Base-by-base conservation (phyloP, 2,797 vertebrate genomes). In the Sebastes wilsoni region DNA sequence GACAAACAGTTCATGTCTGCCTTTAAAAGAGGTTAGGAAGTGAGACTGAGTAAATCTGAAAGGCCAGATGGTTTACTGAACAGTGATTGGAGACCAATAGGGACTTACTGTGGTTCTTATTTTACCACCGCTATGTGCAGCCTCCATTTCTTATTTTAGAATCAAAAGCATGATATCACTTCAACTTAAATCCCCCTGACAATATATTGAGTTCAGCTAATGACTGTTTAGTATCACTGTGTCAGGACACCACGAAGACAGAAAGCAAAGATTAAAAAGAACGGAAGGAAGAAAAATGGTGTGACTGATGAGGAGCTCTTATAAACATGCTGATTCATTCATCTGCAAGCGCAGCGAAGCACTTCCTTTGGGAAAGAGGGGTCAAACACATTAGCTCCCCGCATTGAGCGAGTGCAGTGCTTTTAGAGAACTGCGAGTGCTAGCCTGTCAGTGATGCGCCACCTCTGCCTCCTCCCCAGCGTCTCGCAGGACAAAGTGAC, bases 321-420 rank as follows among this genome's bases (percentile, higher is more conserved):
- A 78, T 80, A 90, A 94, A 91, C 91, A 93, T 83, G 89, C 88
- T 87, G 88, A 92, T 94, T 90, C 86, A 88, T 91, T 92, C 87
- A 88, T 88, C 82, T 89, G 86, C 72, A 58, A 85, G 82, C 34
- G 38, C 78, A 9, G 38, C 56, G 66, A 85, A 88, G 83, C 66
- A 68, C 86, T 86, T 93, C 93, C 93, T 89, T 80, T 87, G 88
- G 91, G 93, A 90, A 68, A 66, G 52, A 72, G 64, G 79, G 92
- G 93, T 94, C 93, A 94, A 93, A 93, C 88, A 64, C 89, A 92
- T 95, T 93, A 94, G 83, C 93, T 91, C 77, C 75, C 68, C 64
- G 80, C 83, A 79, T 70, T 84, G 87, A 92, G 83, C 36, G 23
- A 86, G 72, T n/a, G 79, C 82, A 80, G 70, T 60, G 70, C 77